Evolutionary conservation across 2,888 invertebrate species (phyloP), one percentile per base, ranked within the genome.

Genomic region (Drosophila buzzatii): DNA sequence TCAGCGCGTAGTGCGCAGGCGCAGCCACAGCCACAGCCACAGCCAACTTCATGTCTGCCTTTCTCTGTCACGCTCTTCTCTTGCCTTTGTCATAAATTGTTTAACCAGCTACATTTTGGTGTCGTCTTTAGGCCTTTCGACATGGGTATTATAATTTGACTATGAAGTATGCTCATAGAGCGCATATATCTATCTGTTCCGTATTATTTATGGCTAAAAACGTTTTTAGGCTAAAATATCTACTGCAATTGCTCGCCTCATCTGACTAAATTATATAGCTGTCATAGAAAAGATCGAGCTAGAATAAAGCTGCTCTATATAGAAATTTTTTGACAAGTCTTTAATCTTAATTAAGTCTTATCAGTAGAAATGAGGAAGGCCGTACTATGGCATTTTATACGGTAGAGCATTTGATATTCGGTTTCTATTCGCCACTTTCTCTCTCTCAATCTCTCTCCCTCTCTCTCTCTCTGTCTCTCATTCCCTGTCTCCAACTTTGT

Each of bases 1-100:
- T 89, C 86, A 77, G 33, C 37, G 81, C 23, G 53, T 27, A 53
- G 23, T 39, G 53, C 85, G 86, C 88, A 82, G 76, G 71, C 86
- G 88, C 89, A 83, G 51, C 51, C 49, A 81, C 88, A 82, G 80
- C 70, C 79, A 85, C 88, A 85, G 76, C 70, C 85, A 83, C 88
- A 87, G 81, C 77, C 65, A 70, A 52, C 69, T 55, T 64, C 31
- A 42, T 42, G 41, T 37, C 39, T 58, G 45, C 31, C 27, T 55
- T 41, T 41, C 53, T 58, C 41, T 49, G 23, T 35, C 18, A 14
- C 62, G 49, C 44, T 58, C 18, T 27, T 62, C 64, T 57, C 39
- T 35, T 35, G 47, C 9, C 37, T 63, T 70, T 63, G 67, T 63
- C 66, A 63, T 77, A 76, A 79, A 80, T 76, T 76, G 65, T 70